Evolutionary conservation across 2,888 invertebrate genomes (phyloP).

Genomic region (Drosophila incognita): DNA sequence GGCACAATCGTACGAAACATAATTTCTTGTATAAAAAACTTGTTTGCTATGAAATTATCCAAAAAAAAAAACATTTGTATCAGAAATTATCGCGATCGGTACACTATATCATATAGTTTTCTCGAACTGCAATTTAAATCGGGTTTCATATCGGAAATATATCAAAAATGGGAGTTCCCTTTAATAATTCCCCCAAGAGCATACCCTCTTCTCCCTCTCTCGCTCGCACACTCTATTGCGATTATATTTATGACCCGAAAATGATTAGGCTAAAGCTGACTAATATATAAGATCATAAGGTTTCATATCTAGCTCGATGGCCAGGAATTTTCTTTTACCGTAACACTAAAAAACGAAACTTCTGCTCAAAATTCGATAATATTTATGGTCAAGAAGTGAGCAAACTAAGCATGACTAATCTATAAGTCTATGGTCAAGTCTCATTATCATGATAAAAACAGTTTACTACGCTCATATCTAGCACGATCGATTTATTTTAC

Average conservation of each 20-base stretch:
- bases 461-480: conserved; percentile 48
- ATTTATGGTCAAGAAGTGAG: conserved; percentile 20
- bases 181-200: neutral
- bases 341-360: neutral
- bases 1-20: no score
- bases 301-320: neutral
- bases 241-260: neutral
- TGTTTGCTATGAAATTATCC: neutral
- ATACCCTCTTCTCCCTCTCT: neutral
- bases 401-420: conserved; percentile 41
- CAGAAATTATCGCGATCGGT: neutral
- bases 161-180: neutral
- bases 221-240: neutral
- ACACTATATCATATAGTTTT: neutral
- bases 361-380: conserved; percentile 1
- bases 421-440: conserved; percentile 38
- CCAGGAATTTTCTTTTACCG: neutral
- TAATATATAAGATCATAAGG: neutral
- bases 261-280: neutral
- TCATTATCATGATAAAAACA: conserved; percentile 47
- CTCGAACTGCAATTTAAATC: neutral
- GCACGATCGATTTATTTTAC: conserved; percentile 18
- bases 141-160: neutral
- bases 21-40: neutral
- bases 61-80: neutral